Evolutionary conservation across 1,140 invertebrate species (phyloP).

Genomic region (Lordiphosa clarofinis): DNA sequence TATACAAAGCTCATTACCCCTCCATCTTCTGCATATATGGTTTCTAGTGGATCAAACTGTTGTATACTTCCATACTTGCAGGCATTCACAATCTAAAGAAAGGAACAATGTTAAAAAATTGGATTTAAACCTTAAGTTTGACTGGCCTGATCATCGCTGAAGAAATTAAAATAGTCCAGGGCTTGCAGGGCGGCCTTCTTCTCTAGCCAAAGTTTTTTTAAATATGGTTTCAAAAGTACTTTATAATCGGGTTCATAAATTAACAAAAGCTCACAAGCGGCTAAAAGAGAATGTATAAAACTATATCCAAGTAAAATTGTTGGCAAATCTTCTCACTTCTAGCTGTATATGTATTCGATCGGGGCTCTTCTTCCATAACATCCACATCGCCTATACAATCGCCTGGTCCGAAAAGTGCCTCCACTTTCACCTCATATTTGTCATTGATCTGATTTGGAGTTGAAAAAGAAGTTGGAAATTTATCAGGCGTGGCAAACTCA

Average conservation of each 20-base stretch:
- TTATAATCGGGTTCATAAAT: slow-evolving; percentile 52
- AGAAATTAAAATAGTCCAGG: slow-evolving; percentile 58
- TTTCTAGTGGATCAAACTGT: slow-evolving; percentile 63
- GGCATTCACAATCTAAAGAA: slow-evolving; percentile 43
- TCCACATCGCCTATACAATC: slow-evolving; percentile 67
- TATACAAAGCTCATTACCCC: slow-evolving; percentile 45
- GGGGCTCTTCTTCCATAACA: slow-evolving; percentile 33
- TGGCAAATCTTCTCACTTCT: slow-evolving; percentile 5
- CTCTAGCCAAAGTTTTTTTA: slow-evolving; percentile 56
- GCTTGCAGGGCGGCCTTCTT: slow-evolving; percentile 49
- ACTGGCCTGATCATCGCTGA: slow-evolving; percentile 43
- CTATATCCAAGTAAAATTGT: too few relatives aligned
- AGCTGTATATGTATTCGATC: slow-evolving; percentile 46
- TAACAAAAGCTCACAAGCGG: slow-evolving; percentile 47
- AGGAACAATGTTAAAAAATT: background rate
- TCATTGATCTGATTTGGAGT: slow-evolving; percentile 13
- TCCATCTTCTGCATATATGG: slow-evolving; percentile 62
- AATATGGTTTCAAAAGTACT: slow-evolving; percentile 35
- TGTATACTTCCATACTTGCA: slow-evolving; percentile 50
- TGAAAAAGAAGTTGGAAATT: background rate
- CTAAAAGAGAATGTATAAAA: slow-evolving; percentile 1
- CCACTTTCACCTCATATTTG: slow-evolving; percentile 16
- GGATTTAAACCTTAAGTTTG: too few relatives aligned
- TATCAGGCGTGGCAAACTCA: background rate
- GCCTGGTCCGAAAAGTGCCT: slow-evolving; percentile 56